A percentile compares a stretch with the other conserved stretches of the same genome.
These are phyloP conservation scores for Pseudococcus jackbeardsleyi DNA, from an alignment of 2,888 invertebrate species.

Conservation along the genomic window DNA sequence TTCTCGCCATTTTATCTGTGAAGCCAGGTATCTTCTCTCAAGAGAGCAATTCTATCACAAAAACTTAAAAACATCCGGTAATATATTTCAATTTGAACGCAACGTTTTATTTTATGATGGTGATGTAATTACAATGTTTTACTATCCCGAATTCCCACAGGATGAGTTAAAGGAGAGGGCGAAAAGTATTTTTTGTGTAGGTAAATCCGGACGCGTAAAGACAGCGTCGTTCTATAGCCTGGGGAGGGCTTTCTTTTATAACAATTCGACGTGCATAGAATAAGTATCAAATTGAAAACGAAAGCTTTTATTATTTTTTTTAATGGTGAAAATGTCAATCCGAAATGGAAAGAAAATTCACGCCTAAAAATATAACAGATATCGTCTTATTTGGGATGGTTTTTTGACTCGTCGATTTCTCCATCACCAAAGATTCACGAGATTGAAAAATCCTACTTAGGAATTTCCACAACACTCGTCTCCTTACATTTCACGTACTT, in stretches of 20 bases:
- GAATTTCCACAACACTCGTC: background rate
- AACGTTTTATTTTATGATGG: constrained; percentile 57
- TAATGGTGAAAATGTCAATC: constrained; percentile 30
- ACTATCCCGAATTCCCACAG: constrained; percentile 29
- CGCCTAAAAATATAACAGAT: background rate
- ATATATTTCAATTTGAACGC: constrained; percentile 53
- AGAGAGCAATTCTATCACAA: constrained; percentile 55
- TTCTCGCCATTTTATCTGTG: constrained; percentile 43
- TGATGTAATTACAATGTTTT: constrained; percentile 56
- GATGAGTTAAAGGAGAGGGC: constrained; percentile 32
- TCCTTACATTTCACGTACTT: background rate
- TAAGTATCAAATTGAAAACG: constrained; percentile 50
- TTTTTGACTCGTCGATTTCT: background rate
- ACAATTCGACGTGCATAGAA: constrained; percentile 44
- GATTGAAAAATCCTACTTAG: background rate
- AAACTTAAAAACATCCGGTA: constrained; percentile 51
- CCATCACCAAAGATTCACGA: background rate
- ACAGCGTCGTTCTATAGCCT: constrained; percentile 7
- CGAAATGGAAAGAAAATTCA: background rate
- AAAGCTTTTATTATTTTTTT: constrained; percentile 10
- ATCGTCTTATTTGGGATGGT: background rate
- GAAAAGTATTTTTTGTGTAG: background rate
- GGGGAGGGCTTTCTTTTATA: constrained; percentile 23
- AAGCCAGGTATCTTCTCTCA: constrained; percentile 47
- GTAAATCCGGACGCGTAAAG: constrained; percentile 43